Conservation (phyloP, 2,113 vertebrate species). For the Diphyllodes magnificus region DNA sequence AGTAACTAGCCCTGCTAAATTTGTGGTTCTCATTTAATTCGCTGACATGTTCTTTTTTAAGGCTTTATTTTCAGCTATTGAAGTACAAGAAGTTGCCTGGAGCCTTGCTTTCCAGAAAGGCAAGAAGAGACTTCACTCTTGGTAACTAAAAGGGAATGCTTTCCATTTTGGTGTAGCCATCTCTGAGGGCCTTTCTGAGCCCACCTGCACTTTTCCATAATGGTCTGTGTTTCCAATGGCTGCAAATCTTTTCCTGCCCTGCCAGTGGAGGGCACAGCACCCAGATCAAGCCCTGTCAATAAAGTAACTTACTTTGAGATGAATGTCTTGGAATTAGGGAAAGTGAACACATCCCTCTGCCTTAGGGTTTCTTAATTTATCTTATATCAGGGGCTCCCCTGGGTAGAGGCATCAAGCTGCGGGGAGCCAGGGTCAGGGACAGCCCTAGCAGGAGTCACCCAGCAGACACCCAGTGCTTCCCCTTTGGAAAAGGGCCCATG, state of each 20-base stretch:
- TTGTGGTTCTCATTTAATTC: slow-evolving; percentile 52
- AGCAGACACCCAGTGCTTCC: fast-evolving
- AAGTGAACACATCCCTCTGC: not conserved
- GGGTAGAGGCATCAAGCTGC: fast-evolving
- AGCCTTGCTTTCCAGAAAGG: slow-evolving; percentile 1
- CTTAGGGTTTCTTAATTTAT: not conserved
- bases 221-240: fast-evolving
- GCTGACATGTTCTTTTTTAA: slow-evolving; percentile 46
- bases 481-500: fast-evolving
- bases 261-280: fast-evolving
- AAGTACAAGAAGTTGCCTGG: slow-evolving; percentile 35
- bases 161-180: not conserved
- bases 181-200: not conserved
- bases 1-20: slow-evolving; percentile 13
- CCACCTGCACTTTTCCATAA: not conserved
- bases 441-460: not conserved
- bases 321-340: not conserved
- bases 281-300: not conserved
- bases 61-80: slow-evolving; percentile 31
- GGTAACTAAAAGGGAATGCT: not conserved
- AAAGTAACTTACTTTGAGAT: not conserved
- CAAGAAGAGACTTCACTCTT: not conserved
- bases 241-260: not conserved
- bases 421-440: not conserved
- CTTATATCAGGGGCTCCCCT: fast-evolving